Percentiles rank a stretch among this genome's conserved stretches.
These are phyloP conservation scores for Coccyzus lansbergi DNA, from an alignment of 2,797 vertebrate genomes.

Conservation along the genomic window DNA sequence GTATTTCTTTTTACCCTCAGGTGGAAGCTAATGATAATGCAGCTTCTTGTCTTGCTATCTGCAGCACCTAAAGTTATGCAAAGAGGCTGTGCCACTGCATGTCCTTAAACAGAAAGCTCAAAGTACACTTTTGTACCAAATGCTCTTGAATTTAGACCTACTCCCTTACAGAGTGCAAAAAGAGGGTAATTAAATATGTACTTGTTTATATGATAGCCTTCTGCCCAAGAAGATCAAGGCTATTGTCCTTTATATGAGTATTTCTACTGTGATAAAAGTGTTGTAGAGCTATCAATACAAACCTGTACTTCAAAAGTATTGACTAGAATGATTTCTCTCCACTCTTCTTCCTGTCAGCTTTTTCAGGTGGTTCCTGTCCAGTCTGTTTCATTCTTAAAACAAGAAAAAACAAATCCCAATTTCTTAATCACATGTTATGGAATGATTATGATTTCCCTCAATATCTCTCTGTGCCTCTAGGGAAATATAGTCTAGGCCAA, in stretches of 20 bases:
- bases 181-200: background rate
- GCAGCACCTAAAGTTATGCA: background rate
- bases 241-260: background rate
- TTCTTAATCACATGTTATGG: constrained; percentile 51
- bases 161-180: background rate
- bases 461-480: constrained; percentile 23
- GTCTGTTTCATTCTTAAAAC: background rate
- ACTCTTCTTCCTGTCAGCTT: constrained; percentile 1
- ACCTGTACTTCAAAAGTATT: background rate
- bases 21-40: background rate
- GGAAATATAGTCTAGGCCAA: constrained; percentile 66
- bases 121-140: constrained; percentile 4
- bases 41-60: background rate
- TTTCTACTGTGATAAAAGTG: background rate
- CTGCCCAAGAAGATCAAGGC: background rate
- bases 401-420: background rate
- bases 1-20: background rate
- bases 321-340: constrained; percentile 6
- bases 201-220: background rate
- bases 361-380: background rate
- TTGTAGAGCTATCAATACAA: background rate
- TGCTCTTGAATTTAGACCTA: background rate
- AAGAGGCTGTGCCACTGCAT: background rate
- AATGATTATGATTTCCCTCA: constrained; percentile 59
- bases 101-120: background rate